A percentile compares a stretch with the other conserved stretches of the same genome.
phyloP scores from a whole-genome alignment of 2,797 vertebrate species.

The Heliangelus exortis region DNA sequence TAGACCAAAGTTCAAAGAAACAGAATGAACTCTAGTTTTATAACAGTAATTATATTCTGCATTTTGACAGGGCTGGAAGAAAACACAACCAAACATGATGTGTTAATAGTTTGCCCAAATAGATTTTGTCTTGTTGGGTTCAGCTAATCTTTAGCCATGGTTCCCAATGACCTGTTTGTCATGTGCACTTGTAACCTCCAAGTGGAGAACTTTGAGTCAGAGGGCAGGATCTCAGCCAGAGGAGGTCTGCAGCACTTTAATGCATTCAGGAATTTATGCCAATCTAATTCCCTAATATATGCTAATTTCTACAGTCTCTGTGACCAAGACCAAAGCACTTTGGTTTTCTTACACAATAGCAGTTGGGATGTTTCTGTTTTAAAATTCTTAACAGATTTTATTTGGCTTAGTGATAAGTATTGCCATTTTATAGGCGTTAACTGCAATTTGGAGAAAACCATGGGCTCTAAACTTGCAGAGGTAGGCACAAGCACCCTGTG shows the following conservation, averaged over 20 bases:
- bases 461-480: not conserved
- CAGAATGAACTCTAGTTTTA: not conserved
- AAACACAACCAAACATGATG: fast-evolving
- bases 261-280: not conserved
- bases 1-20: not conserved
- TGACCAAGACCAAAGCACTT: not conserved
- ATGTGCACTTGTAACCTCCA: not conserved
- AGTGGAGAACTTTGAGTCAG: not conserved
- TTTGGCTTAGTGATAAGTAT: not conserved
- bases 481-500: not conserved
- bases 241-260: not conserved
- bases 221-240: not conserved
- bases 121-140: not conserved
- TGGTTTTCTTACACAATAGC: not conserved
- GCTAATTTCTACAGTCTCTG: not conserved
- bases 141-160: not conserved
- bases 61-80: not conserved
- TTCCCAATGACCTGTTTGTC: not conserved
- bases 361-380: not conserved
- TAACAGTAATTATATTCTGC: not conserved
- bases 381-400: not conserved
- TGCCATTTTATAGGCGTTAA: not conserved
- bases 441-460: not conserved
- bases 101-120: not conserved
- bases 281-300: not conserved